Percentiles rank a stretch among this genome's conserved stretches.
These are phyloP conservation scores for Agonopterix subpropinquella DNA, from an alignment of 2,888 invertebrate species.

Conservation along the genomic window DNA sequence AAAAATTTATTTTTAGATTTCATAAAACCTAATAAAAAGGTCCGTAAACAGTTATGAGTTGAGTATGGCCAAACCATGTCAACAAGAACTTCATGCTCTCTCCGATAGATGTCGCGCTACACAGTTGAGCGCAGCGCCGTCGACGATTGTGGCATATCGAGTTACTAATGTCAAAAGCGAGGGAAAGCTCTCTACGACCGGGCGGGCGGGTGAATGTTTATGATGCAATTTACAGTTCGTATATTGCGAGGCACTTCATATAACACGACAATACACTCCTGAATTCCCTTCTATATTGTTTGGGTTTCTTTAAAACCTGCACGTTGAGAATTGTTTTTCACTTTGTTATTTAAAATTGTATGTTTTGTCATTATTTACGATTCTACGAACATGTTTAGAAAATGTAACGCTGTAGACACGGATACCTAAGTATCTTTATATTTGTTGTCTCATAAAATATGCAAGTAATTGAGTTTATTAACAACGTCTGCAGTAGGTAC, in stretches of 20 bases:
- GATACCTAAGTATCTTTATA: too few species aligned
- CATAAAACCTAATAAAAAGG: too few species aligned
- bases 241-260: conserved; percentile 63
- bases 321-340: conserved; percentile 10
- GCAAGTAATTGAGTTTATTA: too few species aligned
- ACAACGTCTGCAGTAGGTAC: too few species aligned
- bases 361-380: not conserved
- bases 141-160: conserved; percentile 18
- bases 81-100: conserved; percentile 33
- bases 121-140: conserved; percentile 24
- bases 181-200: conserved; percentile 19
- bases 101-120: conserved; percentile 49
- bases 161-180: conserved; percentile 29
- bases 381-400: not conserved
- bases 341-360: conserved; percentile 3
- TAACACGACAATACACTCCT: conserved; percentile 55
- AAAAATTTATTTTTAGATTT: too few species aligned
- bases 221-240: conserved; percentile 66
- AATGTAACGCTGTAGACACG: too few species aligned
- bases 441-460: too few species aligned
- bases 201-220: conserved; percentile 50
- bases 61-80: too few species aligned
- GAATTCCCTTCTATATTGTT: conserved; percentile 36
- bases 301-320: conserved; percentile 28
- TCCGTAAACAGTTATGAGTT: too few species aligned